Conservation (phyloP, 2,888 invertebrate genomes). For the Pseudococcus longispinus region DNA sequence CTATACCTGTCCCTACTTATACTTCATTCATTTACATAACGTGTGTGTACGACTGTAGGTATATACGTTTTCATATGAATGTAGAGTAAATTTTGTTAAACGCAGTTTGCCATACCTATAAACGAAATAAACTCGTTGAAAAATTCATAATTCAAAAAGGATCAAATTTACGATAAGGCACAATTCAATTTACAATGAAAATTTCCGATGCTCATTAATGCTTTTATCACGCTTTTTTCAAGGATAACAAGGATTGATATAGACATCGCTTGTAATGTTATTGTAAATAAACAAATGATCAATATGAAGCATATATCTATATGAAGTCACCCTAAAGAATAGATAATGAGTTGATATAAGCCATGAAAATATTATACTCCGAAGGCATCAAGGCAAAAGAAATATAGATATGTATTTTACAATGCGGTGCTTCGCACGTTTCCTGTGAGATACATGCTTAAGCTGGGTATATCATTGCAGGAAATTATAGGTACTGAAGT, state of each 20-base stretch:
- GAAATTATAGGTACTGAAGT: background rate
- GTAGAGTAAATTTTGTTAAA: background rate
- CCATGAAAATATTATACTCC: conserved; percentile 6
- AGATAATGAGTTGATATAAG: conserved; percentile 5
- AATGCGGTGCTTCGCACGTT: background rate
- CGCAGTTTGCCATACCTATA: background rate
- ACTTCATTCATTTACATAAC: background rate
- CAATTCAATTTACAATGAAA: background rate
- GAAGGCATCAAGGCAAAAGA: conserved; percentile 20
- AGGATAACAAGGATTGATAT: background rate
- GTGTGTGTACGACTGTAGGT: background rate
- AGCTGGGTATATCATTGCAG: background rate
- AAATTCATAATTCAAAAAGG: background rate
- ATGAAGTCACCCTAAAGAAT: conserved; percentile 20
- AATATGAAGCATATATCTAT: conserved; percentile 13
- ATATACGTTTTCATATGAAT: background rate
- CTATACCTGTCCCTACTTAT: background rate
- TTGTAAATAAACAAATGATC: conserved; percentile 16
- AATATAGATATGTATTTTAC: background rate
- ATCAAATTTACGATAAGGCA: background rate
- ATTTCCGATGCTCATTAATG: background rate
- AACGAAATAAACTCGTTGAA: background rate
- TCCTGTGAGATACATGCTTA: background rate
- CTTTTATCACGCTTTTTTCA: conserved; percentile 13
- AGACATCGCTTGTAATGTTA: background rate